Base-by-base conservation (phyloP, 2,888 invertebrate species). In the Nemapogon koenigi region DNA sequence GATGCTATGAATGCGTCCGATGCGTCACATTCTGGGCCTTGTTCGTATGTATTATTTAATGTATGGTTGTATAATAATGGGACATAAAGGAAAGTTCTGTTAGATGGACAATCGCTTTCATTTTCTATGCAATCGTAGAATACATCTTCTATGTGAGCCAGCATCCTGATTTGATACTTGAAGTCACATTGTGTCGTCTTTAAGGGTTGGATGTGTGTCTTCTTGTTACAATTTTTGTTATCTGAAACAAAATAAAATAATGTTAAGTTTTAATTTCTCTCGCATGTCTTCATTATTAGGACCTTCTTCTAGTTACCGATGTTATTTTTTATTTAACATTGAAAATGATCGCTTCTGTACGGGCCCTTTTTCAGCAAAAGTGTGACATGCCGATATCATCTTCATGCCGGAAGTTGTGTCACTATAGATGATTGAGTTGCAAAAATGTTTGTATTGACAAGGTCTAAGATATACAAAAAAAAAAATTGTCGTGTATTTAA, bases 1-100 rank as follows among this genome's bases (percentile, higher is more conserved):
- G 72, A 69, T 0, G 62, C 56, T 2, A 73, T 49, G 42, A 73
- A 67, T 41, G 65, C 62, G 35, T 55, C 61, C 2, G 66, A 43
- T 35, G 66, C 41, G 35, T 26, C 27, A 27, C 35, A 35, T 15
- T 16, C 35, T 16, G 18, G 18, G 18, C 19, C 33, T 33, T 33
- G 33, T 3, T 19, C 13, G 19, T 19, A 35, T 16, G 25, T 25
- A 11, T 26, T 14, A 26, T 35, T 26, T 26, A 4, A 27, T 3
- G 35, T 26, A 3, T 18, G 16, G 18, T 35, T 35, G 25, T 35
- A 26, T 3, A 35, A 13, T 25, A 33, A 33, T 4, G 31, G 17
- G 4, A 17, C 16, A 13, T 33, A 33, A 6, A 19, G 33, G n/a
- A 3, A 19, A 13, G 33, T 19, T 11, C 13, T n/a, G 33, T 33